These are phyloP conservation scores for Torymus auratus DNA, from an alignment of 2,888 invertebrate species.

Conservation along the genomic window DNA sequence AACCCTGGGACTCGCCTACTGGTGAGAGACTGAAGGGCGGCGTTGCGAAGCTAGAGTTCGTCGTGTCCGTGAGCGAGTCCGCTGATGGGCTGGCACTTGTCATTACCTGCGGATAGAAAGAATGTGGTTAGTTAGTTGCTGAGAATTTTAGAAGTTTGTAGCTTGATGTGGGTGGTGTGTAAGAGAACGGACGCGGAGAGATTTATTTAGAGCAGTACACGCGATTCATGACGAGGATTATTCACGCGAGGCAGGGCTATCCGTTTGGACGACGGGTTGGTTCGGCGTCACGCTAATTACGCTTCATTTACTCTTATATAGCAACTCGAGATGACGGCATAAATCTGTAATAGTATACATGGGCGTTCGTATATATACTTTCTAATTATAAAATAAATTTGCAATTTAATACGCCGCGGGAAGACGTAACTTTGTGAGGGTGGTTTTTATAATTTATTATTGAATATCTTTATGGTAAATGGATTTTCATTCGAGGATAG, in stretches of 20 bases:
- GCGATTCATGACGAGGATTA: slow-evolving; percentile 2
- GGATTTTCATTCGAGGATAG: no score
- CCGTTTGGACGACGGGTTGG: neutral
- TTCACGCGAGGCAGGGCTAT: neutral
- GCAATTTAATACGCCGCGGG: no score
- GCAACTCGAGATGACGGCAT: slow-evolving; percentile 2
- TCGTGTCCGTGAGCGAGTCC: slow-evolving; percentile 90
- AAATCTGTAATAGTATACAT: slow-evolving; percentile 10
- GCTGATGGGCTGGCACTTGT: slow-evolving; percentile 90
- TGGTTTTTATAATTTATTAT: neutral
- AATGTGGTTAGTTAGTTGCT: no score
- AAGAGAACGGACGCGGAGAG: neutral
- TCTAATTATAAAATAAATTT: slow-evolving; percentile 8
- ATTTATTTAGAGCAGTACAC: slow-evolving; percentile 5
- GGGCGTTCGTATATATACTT: no score
- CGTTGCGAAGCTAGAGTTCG: slow-evolving; percentile 91
- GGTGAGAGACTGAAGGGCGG: slow-evolving; percentile 92
- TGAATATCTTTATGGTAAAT: neutral
- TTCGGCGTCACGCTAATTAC: neutral
- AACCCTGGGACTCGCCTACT: slow-evolving; percentile 90
- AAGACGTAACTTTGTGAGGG: no score
- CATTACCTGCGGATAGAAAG: slow-evolving; percentile 78
- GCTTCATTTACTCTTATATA: neutral
- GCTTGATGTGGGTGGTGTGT: no score
- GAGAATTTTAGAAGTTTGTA: no score